phyloP scores from a whole-genome alignment of 2,888 invertebrate genomes.

The Leptinotarsa juncta region DNA sequence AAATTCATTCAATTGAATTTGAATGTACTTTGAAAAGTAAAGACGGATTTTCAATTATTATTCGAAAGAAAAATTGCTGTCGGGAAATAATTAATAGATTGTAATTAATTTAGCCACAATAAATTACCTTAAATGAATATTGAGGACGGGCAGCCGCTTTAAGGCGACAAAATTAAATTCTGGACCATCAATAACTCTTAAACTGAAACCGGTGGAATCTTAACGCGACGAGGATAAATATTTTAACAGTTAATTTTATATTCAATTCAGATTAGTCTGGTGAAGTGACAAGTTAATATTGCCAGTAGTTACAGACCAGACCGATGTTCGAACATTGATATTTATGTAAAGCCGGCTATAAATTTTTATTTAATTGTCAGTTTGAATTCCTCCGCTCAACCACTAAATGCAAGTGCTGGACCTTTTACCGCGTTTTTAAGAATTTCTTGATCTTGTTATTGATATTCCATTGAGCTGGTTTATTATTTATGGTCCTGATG shows the following conservation, averaged over 20 bases:
- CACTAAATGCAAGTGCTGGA: slow-evolving; percentile 34
- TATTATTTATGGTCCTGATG: slow-evolving; percentile 22
- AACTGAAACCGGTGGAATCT: slow-evolving; percentile 54
- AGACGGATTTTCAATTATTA: slow-evolving; percentile 26
- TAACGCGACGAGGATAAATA: slow-evolving; percentile 60
- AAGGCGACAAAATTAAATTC: slow-evolving; percentile 56
- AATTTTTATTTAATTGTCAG: slow-evolving; percentile 60
- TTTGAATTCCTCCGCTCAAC: slow-evolving; percentile 41
- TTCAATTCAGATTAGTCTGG: slow-evolving; percentile 57
- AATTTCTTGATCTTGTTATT: slow-evolving; percentile 40
- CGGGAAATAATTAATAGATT: slow-evolving; percentile 29
- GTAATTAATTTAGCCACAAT: slow-evolving; percentile 48
- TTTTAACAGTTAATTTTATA: slow-evolving; percentile 60
- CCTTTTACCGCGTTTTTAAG: slow-evolving; percentile 33
- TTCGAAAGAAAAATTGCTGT: slow-evolving; percentile 25
- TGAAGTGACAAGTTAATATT: slow-evolving; percentile 60
- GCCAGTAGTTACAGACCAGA: slow-evolving; percentile 54
- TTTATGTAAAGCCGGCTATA: slow-evolving; percentile 59
- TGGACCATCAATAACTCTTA: slow-evolving; percentile 52
- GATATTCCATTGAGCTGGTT: slow-evolving; percentile 34
- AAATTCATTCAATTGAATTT: too few relatives aligned
- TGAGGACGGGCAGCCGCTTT: slow-evolving; percentile 45
- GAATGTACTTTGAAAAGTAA: neutral
- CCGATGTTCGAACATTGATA: slow-evolving; percentile 57
- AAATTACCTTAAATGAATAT: slow-evolving; percentile 50